Conservation (phyloP, 1,140 invertebrate genomes). For the Drosophila prosaltans region DNA sequence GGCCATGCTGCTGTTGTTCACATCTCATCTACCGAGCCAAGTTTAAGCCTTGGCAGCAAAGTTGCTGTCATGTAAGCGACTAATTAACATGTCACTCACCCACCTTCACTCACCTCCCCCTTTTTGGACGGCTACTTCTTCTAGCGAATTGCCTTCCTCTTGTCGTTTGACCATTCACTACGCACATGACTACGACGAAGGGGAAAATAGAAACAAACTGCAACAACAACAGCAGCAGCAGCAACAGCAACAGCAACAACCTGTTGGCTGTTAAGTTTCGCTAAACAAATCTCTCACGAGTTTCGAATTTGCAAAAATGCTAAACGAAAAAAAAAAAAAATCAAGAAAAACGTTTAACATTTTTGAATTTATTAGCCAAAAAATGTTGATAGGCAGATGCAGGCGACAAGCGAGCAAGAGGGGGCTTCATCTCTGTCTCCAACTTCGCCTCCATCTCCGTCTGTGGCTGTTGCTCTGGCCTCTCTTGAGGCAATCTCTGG, state of each 20-base stretch:
- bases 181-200: constrained; percentile 56
- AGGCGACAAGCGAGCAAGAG: not conserved
- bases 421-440: not conserved
- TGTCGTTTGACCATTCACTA: constrained; percentile 45
- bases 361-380: constrained; percentile 79
- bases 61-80: constrained; percentile 80
- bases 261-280: constrained; percentile 47
- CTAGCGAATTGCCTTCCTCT: not conserved
- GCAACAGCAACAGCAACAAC: constrained; percentile 39
- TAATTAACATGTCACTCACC: constrained; percentile 82
- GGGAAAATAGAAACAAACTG: constrained; percentile 52
- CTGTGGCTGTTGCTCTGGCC: constrained; percentile 9
- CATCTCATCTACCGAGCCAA: constrained; percentile 11
- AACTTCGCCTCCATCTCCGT: not conserved
- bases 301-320: constrained; percentile 69
- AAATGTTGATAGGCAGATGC: constrained; percentile 32
- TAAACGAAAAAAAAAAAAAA: constrained; percentile 38
- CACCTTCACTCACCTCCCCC: constrained; percentile 16
- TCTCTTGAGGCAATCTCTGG: constrained; percentile 64
- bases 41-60: constrained; percentile 64
- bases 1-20: constrained; percentile 12
- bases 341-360: constrained; percentile 68
- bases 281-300: constrained; percentile 76
- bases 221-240: constrained; percentile 18
- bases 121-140: not conserved